Conservation (phyloP, 2,797 vertebrate genomes). For the Mycteria americana region DNA sequence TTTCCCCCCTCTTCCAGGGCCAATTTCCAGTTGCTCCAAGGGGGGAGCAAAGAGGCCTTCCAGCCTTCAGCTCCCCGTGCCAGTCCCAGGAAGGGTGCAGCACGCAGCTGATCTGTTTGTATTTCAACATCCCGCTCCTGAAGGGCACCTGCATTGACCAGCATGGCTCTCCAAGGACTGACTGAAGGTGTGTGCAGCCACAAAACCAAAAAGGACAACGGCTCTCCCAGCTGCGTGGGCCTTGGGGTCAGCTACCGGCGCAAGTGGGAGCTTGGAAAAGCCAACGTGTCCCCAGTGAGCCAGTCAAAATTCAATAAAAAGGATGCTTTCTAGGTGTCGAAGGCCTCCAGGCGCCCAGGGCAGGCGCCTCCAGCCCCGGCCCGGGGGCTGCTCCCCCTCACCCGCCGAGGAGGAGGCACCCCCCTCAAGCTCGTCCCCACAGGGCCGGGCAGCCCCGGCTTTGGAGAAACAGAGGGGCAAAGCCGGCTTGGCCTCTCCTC, state of each 20-base stretch:
- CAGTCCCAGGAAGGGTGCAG: not conserved
- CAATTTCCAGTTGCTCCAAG: not conserved
- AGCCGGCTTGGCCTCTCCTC: not conserved
- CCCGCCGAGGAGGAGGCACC: accelerated
- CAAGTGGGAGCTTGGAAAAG: not conserved
- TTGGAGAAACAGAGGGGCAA: no score
- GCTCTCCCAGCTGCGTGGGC: not conserved
- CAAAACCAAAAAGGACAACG: accelerated
- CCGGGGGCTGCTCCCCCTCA: not conserved
- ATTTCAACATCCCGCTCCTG: not conserved
- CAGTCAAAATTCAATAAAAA: not conserved
- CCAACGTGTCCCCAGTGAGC: not conserved
- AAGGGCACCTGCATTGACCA: not conserved
- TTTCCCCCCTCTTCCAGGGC: accelerated
- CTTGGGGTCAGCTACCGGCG: accelerated
- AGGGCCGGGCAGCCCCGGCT: no score
- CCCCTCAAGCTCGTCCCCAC: not conserved
- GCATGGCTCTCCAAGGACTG: not conserved
- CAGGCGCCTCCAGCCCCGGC: not conserved
- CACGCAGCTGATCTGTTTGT: accelerated
- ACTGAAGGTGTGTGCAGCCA: accelerated
- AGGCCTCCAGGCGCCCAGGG: not conserved
- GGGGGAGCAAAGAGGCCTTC: not conserved
- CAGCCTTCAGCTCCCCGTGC: not conserved
- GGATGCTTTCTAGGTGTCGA: accelerated